Evolutionary conservation across 2,888 invertebrate species (phyloP).

Genomic region (Napeogenes inachia): DNA sequence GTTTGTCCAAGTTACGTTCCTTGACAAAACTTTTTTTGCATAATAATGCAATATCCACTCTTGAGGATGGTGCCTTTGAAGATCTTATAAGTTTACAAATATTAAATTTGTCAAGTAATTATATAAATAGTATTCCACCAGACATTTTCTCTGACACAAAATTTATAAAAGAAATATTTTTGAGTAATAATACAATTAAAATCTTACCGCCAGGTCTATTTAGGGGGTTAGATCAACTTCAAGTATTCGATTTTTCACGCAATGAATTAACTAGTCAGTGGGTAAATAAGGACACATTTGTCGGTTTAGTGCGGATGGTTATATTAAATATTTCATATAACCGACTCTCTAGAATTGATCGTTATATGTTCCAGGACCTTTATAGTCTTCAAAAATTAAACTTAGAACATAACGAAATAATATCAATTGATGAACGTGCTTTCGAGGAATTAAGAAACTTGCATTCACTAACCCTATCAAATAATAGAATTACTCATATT

Average conservation of each 20-base stretch:
- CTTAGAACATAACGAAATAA: slow-evolving; percentile 84
- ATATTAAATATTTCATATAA: slow-evolving; percentile 86
- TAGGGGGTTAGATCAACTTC: slow-evolving; percentile 83
- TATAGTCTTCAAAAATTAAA: slow-evolving; percentile 86
- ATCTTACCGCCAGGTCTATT: slow-evolving; percentile 85
- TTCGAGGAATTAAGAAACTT: slow-evolving; percentile 85
- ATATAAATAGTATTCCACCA: slow-evolving; percentile 84
- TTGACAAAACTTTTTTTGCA: slow-evolving; percentile 83
- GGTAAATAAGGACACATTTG: slow-evolving; percentile 86
- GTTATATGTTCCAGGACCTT: slow-evolving; percentile 83
- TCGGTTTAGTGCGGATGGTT: slow-evolving; percentile 83
- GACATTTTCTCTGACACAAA: slow-evolving; percentile 83
- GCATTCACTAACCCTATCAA: slow-evolving; percentile 84
- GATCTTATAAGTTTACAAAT: slow-evolving; percentile 82
- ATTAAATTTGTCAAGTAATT: slow-evolving; percentile 88
- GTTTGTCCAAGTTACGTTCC: slow-evolving; percentile 82
- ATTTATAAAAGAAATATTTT: slow-evolving; percentile 81
- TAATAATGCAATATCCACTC: slow-evolving; percentile 85
- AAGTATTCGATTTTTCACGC: slow-evolving; percentile 82
- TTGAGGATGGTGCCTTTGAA: slow-evolving; percentile 84
- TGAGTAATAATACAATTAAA: slow-evolving; percentile 86
- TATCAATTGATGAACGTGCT: slow-evolving; percentile 82
- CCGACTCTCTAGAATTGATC: slow-evolving; percentile 81
- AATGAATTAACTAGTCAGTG: slow-evolving; percentile 85
- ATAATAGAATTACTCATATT: slow-evolving; percentile 82